Evolutionary conservation across 1,140 invertebrate genomes (phyloP), one percentile per base, ranked within the genome.

Genomic region (Drosophila seguyi): DNA sequence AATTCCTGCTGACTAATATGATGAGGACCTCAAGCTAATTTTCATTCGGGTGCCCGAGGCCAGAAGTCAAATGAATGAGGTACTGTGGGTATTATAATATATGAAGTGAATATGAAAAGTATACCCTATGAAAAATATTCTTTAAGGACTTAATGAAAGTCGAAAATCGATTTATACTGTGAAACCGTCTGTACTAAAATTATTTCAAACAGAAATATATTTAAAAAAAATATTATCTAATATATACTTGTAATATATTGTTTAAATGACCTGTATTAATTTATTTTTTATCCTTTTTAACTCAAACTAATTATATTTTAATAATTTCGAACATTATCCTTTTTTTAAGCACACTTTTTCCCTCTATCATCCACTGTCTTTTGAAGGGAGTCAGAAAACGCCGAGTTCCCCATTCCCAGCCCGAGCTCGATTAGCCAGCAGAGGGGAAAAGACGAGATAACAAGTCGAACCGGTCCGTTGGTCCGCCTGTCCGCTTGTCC

Each of bases 401-500:
- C 22, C 22, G 20, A 56, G 45, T 56, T 60, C 63, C 55, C 52
- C 44, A 58, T 38, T 38, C 34, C 38, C 16, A 55, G 56, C 41
- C 38, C 48, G 57, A 44, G 62, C 65, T 77, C 73, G 81, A 85
- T 87, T 76, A 88, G 77, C 79, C 68, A 81, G 44, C 66, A 47
- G 63, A 80, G 76, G 75, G 75, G 75, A 65, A 68, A 63, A 39
- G 62, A 38, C 59, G 47, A 90, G 85, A 88, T 88, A 90, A 90
- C 66, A 73, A 90, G 85, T 81, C 42, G 75, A 90, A 90, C 85
- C 81, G 86, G 85, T 90, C 75, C 75, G 65, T 63, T 74, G 69
- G 67, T 48, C 50, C 42, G 52, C 10, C 8, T 38, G 61, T 41
- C 50, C 36, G 38, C n/a, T 13, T 20, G 85, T 88, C 53, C 22